A percentile compares a stretch with the other conserved stretches of the same genome.
These are phyloP conservation scores for Orbicella faveolata DNA, from an alignment of 64 coral and sea anemone species.

Conservation along the genomic window DNA sequence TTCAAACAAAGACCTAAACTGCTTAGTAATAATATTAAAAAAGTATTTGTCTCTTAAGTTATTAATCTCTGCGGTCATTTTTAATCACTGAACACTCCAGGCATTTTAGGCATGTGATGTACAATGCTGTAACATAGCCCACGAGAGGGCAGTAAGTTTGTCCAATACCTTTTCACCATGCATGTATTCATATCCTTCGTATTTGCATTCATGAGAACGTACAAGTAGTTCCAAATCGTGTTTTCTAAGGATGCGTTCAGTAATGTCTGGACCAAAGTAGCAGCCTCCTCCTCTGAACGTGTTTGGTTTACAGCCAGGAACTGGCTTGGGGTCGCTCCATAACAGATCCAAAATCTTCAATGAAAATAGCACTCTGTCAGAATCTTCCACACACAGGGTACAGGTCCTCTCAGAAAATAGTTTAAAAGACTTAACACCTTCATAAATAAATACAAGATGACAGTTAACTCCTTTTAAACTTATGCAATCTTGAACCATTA, in stretches of 20 bases:
- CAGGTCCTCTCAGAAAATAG: not conserved
- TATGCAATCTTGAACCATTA: too few species aligned
- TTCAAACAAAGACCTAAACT: too few species aligned
- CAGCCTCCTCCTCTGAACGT: conserved; percentile 94
- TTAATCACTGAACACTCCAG: too few species aligned
- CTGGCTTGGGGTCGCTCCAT: conserved; percentile 93
- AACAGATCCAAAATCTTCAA: conserved; percentile 87
- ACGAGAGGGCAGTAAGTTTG: not conserved
- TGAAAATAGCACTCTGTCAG: not conserved
- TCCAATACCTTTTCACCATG: conserved; percentile 76
- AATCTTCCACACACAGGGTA: too few species aligned
- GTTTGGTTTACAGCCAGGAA: conserved; percentile 86
- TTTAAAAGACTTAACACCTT: not conserved
- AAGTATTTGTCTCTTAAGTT: too few species aligned
- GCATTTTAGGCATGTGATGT: too few species aligned
- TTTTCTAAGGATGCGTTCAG: conserved; percentile 73
- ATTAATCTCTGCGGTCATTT: too few species aligned
- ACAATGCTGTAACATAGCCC: not conserved
- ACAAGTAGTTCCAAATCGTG: conserved; percentile 86
- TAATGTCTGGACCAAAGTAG: conserved; percentile 98
- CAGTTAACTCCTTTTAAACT: too few species aligned
- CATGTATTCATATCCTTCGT: conserved; percentile 89
- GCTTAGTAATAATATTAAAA: too few species aligned
- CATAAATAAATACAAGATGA: too few species aligned
- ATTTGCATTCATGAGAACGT: conserved; percentile 93